Percentiles rank a stretch among this genome's conserved stretches.
Evolutionary conservation across 35 echinoderm and acorn worm species (phyloP).

Genomic region (Heliocidaris tuberculata): DNA sequence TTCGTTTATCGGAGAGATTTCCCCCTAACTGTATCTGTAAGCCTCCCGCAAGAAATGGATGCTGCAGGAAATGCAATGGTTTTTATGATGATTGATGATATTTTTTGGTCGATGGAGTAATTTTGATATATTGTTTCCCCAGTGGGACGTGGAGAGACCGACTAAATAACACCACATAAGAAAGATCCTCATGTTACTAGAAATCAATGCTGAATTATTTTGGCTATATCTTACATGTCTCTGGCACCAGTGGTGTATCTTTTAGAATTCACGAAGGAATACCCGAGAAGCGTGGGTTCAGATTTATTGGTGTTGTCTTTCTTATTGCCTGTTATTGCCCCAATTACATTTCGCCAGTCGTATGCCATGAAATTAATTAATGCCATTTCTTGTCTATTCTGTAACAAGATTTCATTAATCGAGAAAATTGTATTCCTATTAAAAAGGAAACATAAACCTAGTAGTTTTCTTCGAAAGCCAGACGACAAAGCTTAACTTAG

Average conservation of each 20-base stretch:
- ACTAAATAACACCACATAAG: background rate
- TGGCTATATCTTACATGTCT: background rate
- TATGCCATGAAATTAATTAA: too few relatives aligned
- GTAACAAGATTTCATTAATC: too few relatives aligned
- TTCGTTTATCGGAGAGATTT: background rate
- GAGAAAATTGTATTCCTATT: too few relatives aligned
- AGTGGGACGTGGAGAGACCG: background rate
- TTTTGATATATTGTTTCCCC: background rate
- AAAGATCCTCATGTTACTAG: background rate
- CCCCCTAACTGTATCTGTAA: background rate
- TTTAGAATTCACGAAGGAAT: too few relatives aligned
- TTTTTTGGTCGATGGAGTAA: background rate
- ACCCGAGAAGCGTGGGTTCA: too few relatives aligned
- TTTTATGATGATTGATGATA: background rate
- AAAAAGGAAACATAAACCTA: too few relatives aligned
- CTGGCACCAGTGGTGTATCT: background rate
- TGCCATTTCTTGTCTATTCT: too few relatives aligned
- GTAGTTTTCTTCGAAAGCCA: too few relatives aligned
- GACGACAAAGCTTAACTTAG: too few relatives aligned
- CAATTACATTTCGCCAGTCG: too few relatives aligned
- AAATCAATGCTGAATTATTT: slow-evolving; percentile 5
- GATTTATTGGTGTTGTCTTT: too few relatives aligned
- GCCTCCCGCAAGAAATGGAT: background rate
- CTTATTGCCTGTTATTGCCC: too few relatives aligned
- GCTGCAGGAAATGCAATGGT: background rate